phyloP scores from a whole-genome alignment of 2,797 vertebrate genomes.

The Capromys pilorides region DNA sequence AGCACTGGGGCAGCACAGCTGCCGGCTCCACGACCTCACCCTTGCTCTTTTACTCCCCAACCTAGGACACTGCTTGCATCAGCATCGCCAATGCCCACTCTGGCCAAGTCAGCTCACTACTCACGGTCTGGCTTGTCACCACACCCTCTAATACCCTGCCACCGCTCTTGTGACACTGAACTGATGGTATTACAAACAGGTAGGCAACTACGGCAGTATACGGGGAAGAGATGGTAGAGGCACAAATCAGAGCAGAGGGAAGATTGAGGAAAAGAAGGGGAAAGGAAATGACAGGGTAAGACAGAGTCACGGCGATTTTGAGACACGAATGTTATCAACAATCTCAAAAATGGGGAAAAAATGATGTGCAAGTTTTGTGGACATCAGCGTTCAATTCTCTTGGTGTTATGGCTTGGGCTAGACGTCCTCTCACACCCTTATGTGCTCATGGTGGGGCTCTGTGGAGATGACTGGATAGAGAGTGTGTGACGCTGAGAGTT shows the following conservation, averaged over 20 bases:
- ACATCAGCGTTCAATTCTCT: not conserved
- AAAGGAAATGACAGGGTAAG: not conserved
- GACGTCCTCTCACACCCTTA: not conserved
- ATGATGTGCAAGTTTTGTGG: conserved; percentile 5
- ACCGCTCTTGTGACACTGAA: not conserved
- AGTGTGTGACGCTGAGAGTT: not conserved
- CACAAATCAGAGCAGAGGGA: not conserved
- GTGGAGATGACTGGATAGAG: not conserved
- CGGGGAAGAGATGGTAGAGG: not conserved
- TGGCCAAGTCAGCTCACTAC: not conserved
- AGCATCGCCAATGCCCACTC: not conserved
- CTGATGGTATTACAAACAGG: not conserved
- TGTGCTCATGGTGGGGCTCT: not conserved
- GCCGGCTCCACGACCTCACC: not conserved
- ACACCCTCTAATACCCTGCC: not conserved
- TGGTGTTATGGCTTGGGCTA: not conserved
- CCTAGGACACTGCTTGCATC: not conserved
- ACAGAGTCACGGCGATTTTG: not conserved
- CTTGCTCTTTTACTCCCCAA: no score
- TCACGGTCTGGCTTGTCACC: not conserved
- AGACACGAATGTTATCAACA: not conserved
- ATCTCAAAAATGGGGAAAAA: not conserved
- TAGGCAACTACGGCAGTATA: not conserved
- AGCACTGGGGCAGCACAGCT: not conserved
- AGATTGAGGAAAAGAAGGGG: not conserved